These are phyloP conservation scores for Brachyrhaphis roseni DNA, from an alignment of 2,797 vertebrate species.

Conservation along the genomic window DNA sequence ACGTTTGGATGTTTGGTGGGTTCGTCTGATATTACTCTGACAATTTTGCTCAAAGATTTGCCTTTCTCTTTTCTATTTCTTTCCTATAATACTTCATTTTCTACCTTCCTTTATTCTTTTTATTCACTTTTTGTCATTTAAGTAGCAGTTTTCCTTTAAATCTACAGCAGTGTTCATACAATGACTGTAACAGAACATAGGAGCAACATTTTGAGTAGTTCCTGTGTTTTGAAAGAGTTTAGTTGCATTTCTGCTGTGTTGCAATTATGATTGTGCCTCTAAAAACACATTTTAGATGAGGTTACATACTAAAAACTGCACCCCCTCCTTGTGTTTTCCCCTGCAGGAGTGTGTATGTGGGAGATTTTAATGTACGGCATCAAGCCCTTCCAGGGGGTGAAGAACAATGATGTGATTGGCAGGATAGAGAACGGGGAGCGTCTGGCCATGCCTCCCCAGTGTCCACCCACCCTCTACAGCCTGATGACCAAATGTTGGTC, in stretches of 20 bases:
- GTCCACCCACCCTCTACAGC: slow-evolving; percentile 98
- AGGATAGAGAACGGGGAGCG: slow-evolving; percentile 98
- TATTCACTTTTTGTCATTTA: neutral
- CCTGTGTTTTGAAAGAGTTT: neutral
- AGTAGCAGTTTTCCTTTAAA: neutral
- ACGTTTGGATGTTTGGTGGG: slow-evolving; percentile 99
- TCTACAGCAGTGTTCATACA: neutral
- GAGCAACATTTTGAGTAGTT: neutral
- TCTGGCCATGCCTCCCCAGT: slow-evolving; percentile 96
- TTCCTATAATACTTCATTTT: neutral
- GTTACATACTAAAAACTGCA: neutral
- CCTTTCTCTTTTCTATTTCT: neutral
- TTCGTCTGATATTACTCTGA: slow-evolving; percentile 64
- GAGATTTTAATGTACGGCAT: slow-evolving; percentile 99
- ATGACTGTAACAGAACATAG: neutral
- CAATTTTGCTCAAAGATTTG: neutral
- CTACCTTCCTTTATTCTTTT: neutral
- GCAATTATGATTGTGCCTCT: neutral
- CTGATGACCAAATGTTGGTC: slow-evolving; percentile 99
- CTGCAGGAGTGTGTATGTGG: slow-evolving; percentile 77
- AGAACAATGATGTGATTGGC: slow-evolving; percentile 99
- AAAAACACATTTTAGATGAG: neutral
- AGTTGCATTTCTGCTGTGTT: neutral
- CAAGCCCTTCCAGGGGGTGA: slow-evolving; percentile 99
- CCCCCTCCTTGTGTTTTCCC: neutral